A percentile compares a stretch with the other conserved stretches of the same genome.
Conservation (phyloP, 2,113 vertebrate genomes). For the Stictonetta naevosa region DNA sequence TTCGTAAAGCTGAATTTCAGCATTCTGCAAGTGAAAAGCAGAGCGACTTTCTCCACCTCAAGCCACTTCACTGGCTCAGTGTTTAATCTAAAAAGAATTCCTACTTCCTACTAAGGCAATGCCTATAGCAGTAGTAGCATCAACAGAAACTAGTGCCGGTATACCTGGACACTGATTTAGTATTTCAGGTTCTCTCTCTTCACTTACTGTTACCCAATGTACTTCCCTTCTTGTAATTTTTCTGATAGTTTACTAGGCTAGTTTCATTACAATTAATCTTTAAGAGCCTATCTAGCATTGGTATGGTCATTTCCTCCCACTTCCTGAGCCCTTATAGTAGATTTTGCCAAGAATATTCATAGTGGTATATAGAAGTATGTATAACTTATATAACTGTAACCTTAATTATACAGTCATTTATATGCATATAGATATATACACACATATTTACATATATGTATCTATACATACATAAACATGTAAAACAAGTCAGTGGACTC, state of each 20-base stretch:
- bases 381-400: not conserved
- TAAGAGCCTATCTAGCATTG: not conserved
- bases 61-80: accelerated
- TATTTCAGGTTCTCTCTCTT: not conserved
- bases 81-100: not conserved
- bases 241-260: not conserved
- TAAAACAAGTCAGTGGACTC: not conserved
- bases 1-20: not conserved
- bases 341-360: not conserved
- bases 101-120: not conserved
- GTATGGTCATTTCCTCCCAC: not conserved
- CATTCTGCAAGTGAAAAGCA: not conserved
- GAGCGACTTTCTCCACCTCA: not conserved
- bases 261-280: not conserved
- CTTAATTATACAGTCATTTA: not conserved
- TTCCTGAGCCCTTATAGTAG: not conserved
- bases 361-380: not conserved
- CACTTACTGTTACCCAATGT: not conserved
- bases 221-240: not conserved
- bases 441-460: not conserved
- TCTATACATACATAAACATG: not conserved
- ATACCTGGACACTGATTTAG: accelerated
- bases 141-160: not conserved
- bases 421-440: not conserved
- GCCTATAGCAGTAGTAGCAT: not conserved